These are phyloP conservation scores for Coelopa pilipes DNA, from an alignment of 2,888 invertebrate species.

Conservation along the genomic window DNA sequence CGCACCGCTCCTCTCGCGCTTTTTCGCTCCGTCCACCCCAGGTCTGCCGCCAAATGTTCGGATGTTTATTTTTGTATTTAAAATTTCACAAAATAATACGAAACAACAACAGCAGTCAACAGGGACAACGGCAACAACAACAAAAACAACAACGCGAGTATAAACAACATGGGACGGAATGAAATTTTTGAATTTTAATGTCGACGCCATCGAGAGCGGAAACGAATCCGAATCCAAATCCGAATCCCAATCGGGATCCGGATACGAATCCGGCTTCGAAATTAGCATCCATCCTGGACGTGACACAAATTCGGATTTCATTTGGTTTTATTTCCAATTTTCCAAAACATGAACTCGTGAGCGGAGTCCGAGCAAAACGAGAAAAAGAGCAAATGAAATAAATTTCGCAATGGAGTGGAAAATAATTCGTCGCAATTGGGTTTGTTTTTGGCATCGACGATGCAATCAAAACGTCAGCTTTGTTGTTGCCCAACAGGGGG, in stretches of 20 bases:
- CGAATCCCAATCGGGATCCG: conserved; percentile 11
- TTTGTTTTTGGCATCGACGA: conserved; percentile 12
- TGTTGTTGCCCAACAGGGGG: no score
- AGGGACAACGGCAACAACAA: conserved; percentile 40
- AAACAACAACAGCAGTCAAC: not conserved
- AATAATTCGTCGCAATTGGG: conserved; percentile 15
- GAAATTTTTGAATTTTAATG: conserved; percentile 22
- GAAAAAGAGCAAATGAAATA: not conserved
- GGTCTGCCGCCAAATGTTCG: no score
- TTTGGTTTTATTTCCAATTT: no score
- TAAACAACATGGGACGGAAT: not conserved
- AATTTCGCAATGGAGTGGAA: conserved; percentile 24
- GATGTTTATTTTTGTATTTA: conserved; percentile 16
- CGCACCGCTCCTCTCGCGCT: not conserved
- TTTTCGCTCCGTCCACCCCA: no score
- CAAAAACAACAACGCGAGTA: conserved; percentile 37
- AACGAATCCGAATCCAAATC: not conserved
- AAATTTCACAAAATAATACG: conserved; percentile 18
- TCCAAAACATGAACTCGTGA: conserved; percentile 23
- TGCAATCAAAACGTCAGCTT: not conserved
- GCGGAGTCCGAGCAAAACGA: not conserved
- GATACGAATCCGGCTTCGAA: conserved; percentile 11
- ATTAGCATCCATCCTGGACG: conserved; percentile 28
- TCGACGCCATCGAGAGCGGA: not conserved
- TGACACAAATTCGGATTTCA: conserved; percentile 30